phyloP scores from a whole-genome alignment of 2,888 invertebrate genomes.

The Rhagium mordax region DNA sequence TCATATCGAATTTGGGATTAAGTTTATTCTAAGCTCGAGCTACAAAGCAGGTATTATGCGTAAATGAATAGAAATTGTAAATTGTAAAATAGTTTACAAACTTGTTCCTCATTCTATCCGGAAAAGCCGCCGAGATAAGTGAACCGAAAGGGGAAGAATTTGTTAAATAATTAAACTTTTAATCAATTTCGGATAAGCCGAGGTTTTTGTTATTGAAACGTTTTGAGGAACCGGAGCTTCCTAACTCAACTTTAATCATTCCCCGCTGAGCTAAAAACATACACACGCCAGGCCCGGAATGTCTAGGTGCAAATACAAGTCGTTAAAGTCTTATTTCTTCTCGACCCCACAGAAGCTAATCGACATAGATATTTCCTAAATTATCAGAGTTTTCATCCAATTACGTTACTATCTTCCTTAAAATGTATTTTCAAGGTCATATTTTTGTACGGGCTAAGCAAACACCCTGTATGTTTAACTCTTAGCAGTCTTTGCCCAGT shows the following conservation, averaged over 20 bases:
- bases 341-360: too few relatives aligned
- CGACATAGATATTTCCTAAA: too few relatives aligned
- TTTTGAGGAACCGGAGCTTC: slow-evolving; percentile 16
- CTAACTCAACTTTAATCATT: slow-evolving; percentile 34
- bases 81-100: slow-evolving; percentile 49
- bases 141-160: slow-evolving; percentile 36
- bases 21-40: slow-evolving; percentile 14
- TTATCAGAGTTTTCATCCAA: too few relatives aligned
- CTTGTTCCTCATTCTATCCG: slow-evolving; percentile 31
- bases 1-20: slow-evolving; percentile 22
- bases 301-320: too few relatives aligned
- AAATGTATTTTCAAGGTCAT: too few relatives aligned
- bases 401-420: too few relatives aligned
- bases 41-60: slow-evolving; percentile 42
- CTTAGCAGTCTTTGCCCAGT: too few relatives aligned
- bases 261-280: background rate
- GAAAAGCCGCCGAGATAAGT: slow-evolving; percentile 15
- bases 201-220: slow-evolving; percentile 45
- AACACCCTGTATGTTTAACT: too few relatives aligned
- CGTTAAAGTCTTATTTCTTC: too few relatives aligned
- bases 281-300: too few relatives aligned
- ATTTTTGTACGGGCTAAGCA: too few relatives aligned
- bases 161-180: slow-evolving; percentile 51
- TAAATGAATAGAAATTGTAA: slow-evolving; percentile 50
- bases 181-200: slow-evolving; percentile 40